Evolutionary conservation across 1,140 invertebrate genomes (phyloP).

Genomic region (honey bee (Apis mellifera)): DNA sequence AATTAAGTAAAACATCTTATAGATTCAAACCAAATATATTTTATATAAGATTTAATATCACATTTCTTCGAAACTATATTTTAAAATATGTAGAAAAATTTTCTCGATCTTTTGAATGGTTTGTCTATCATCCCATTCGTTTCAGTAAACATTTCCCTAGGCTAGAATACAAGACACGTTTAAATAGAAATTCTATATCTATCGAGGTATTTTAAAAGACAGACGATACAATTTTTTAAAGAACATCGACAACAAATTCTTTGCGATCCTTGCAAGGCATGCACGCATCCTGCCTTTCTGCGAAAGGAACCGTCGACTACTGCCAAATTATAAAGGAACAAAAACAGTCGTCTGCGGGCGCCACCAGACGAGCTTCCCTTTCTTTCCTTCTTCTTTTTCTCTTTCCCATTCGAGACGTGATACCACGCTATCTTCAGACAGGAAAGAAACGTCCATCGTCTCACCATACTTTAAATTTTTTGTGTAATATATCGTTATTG

Average conservation of each 20-base stretch:
- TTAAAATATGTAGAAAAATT: not conserved
- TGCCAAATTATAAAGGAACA: conserved; percentile 49
- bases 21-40: not conserved
- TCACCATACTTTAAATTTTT: not conserved
- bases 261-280: conserved; percentile 40
- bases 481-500: not conserved
- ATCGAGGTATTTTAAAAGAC: conserved; percentile 29
- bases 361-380: conserved; percentile 44
- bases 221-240: conserved; percentile 42
- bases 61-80: not conserved
- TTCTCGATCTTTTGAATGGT: not conserved
- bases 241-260: conserved; percentile 30
- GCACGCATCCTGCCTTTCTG: conserved; percentile 26
- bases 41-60: not conserved
- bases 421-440: conserved; percentile 18
- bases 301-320: conserved; percentile 41
- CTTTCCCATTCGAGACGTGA: conserved; percentile 8
- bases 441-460: conserved; percentile 7
- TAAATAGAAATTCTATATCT: conserved; percentile 3
- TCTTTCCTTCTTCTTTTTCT: not conserved
- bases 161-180: not conserved
- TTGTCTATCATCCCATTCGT: not conserved
- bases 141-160: not conserved
- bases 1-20: not conserved
- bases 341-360: conserved; percentile 52